Base-by-base conservation (phyloP, 2,888 invertebrate genomes). In the Xylophagus ater region DNA sequence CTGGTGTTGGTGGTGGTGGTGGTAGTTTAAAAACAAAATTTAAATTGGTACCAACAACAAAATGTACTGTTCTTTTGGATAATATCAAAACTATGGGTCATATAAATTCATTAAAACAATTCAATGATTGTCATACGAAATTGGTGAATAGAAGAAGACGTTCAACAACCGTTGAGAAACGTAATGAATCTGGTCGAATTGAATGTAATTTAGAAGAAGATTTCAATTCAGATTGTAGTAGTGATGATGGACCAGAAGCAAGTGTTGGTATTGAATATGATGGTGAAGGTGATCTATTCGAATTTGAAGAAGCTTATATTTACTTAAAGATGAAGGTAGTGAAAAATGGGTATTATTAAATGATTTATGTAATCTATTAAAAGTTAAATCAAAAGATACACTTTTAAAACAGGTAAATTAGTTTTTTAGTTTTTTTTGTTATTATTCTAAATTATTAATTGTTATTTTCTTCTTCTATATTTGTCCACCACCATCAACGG, bases 281-380 rank as follows among this genome's bases (percentile, higher is more conserved):
- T 33, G 56, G 62, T 3, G 70, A 74, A 45, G 51, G 63, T 49
- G 71, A 71, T 51, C 74, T 78, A 53, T 72, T 86, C 45, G 85
- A 86, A 60, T 78, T 88, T 57, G 87, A 88, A 63, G 76, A 81
- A 58, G 80, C 84, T 47, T 88, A 50, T 89, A 88, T 67, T 75
- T 78, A 47, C 66, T 87, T 46, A 68, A 72, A 45, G 73, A 74
- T 34, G 74, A 75, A 52, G 74, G 75, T 12, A 69, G 72, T 43
- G 84, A 84, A 36, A 75, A 81, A 45, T 88, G 86, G 84, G 77
- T 86, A 40, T 68, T 88, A 42, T 68, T 87, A 37, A 84, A 80
- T 57, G 87, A 87, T 58, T 71, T 87, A 49, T 79, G 83, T 53
- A 76, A 76, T 52, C 66, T 83, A 49, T 67, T 84, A 53, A 79